A percentile compares a stretch with the other conserved stretches of the same genome.
Evolutionary conservation across 2,113 vertebrate species (phyloP).

Genomic region (Rhinolophus sinicus): DNA sequence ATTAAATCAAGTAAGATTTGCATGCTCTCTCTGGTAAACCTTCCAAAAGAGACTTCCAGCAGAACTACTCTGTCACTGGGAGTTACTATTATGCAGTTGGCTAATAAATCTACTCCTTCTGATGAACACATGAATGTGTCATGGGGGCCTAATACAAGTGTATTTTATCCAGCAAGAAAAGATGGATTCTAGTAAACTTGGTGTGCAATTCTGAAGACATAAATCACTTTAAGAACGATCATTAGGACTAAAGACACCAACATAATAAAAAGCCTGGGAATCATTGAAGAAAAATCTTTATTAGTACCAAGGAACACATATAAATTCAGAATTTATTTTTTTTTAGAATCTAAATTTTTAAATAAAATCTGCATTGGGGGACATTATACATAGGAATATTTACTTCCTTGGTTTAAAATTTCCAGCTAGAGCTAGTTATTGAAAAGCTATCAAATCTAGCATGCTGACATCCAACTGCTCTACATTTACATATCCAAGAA

Average conservation of each 20-base stretch:
- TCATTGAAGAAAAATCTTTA: conserved; percentile 49
- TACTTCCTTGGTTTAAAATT: conserved; percentile 59
- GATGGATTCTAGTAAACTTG: conserved; percentile 65
- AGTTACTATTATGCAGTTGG: conserved; percentile 42
- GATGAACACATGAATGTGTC: conserved; percentile 70
- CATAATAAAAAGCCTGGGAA: conserved; percentile 34
- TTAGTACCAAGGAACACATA: not conserved
- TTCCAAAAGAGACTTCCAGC: conserved; percentile 50
- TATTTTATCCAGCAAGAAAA: conserved; percentile 66
- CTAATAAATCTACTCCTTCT: conserved; percentile 68
- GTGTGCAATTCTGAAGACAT: conserved; percentile 62
- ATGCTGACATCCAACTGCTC: conserved; percentile 29
- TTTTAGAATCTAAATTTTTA: not conserved
- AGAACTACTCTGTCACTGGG: conserved; percentile 53
- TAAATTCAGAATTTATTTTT: conserved; percentile 22
- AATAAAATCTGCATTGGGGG: conserved; percentile 31
- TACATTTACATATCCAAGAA: conserved; percentile 53
- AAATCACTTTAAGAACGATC: conserved; percentile 69
- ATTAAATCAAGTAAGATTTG: conserved; percentile 76
- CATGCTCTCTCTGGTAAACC: conserved; percentile 42
- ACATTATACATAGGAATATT: conserved; percentile 32
- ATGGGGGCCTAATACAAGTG: conserved; percentile 39
- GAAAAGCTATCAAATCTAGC: conserved; percentile 57
- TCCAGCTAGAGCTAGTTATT: conserved; percentile 17
- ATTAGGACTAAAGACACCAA: conserved; percentile 34